Evolutionary conservation across 2,888 invertebrate species (phyloP), one percentile per base, ranked within the genome.

Genomic region (Dynastes hyllus): DNA sequence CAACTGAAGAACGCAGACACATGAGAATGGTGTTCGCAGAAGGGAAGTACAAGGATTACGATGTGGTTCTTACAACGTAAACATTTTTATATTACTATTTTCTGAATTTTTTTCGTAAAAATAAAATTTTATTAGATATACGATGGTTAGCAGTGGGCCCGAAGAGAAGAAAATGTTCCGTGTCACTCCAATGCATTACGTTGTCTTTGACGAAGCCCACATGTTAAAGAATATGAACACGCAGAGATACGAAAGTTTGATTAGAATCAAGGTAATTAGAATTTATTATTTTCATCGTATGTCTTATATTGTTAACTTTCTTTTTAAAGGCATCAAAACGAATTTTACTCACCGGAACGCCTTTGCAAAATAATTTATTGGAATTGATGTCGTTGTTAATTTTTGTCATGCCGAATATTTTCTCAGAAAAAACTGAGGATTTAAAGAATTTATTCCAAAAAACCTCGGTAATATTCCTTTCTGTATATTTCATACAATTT

Each of bases 191-290:
- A 93, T 98, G 88, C 95, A 97, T 87, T 98, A 98, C 87, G 97
- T 98, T 0, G 92, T 99, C 29, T 98, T 98, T 87, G 99, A 99
- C 88, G 99, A 99, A 87, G 98, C 98, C 0, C 98, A 99, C 87
- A 98, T 98, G 97, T 90, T 99, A 51, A 99, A 99, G 88, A 99
- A 98, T 87, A 98, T 98, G 97, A 93, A 95, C 77, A 97, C 98
- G 0, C 94, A 95, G 85, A 91, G 98, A 84, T 98, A 97, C 86
- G 94, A 96, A 84, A 95, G 96, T 88, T 91, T 98, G 77, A 94
- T 97, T 85, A 93, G 94, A 85, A 96, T 98, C 76, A 96, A 88
- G 81, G 88, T 88, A 84, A 85, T 29, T 65, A 16, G 65, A 16
- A 16, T 79, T 63, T 27, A 32, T 37, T 32, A 11, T 66, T 40